Conservation (phyloP, 2,113 vertebrate genomes). For the Tapirus terrestris region DNA sequence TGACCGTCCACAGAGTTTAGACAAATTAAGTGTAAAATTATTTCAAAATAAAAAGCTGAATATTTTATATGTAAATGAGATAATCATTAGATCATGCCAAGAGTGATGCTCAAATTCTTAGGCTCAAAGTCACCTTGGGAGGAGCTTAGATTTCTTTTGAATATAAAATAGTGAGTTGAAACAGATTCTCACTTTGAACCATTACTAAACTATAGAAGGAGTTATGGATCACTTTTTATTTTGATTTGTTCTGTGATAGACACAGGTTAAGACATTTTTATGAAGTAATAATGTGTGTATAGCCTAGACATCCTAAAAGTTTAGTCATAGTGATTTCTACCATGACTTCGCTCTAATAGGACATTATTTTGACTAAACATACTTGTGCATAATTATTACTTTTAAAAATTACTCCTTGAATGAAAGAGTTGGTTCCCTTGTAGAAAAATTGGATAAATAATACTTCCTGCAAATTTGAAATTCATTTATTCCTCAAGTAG, state of each 20-base stretch:
- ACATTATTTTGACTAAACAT: background rate
- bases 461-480: conserved; percentile 30
- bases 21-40: conserved; percentile 19
- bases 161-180: conserved; percentile 56
- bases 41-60: conserved; percentile 48
- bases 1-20: background rate
- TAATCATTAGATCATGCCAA: background rate
- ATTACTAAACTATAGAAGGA: background rate
- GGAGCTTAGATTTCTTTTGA: conserved; percentile 34
- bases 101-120: conserved; percentile 3
- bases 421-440: background rate
- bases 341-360: background rate
- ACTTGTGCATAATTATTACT: background rate
- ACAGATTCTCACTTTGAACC: background rate
- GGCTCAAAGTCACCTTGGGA: conserved; percentile 49
- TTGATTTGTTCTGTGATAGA: conserved; percentile 25
- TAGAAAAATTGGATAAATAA: background rate
- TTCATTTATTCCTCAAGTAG: conserved; percentile 18
- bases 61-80: background rate
- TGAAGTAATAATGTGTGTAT: background rate
- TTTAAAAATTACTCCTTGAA: conserved; percentile 56
- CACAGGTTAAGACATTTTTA: background rate
- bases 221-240: conserved; percentile 29
- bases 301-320: background rate
- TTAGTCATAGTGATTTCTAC: conserved; percentile 12